Conservation (phyloP, 2,888 invertebrate genomes). For the Acanthosepion lycidas region DNA sequence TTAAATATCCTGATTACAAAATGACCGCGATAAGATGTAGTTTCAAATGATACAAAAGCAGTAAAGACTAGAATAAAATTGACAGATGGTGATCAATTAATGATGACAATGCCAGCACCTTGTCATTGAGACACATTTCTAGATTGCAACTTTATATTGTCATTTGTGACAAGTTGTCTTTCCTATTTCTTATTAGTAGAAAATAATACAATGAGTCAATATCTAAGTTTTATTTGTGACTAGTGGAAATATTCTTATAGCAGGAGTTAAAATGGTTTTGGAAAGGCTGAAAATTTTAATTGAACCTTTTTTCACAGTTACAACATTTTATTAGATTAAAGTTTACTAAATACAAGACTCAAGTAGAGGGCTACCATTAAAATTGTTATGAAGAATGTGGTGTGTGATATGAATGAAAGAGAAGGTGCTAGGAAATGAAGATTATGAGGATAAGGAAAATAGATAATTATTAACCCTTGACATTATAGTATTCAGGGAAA, state of each 20-base stretch:
- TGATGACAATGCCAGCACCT: neutral
- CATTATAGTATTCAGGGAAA: too few relatives aligned
- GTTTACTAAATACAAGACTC: too few relatives aligned
- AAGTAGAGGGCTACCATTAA: too few relatives aligned
- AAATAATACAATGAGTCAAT: neutral
- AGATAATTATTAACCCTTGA: too few relatives aligned
- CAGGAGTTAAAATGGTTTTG: neutral
- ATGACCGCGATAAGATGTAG: neutral
- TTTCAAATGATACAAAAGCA: neutral
- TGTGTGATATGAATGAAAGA: too few relatives aligned
- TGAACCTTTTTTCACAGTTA: too few relatives aligned
- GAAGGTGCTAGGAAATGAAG: too few relatives aligned
- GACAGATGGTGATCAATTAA: neutral
- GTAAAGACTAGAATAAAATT: neutral
- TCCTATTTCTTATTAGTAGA: neutral
- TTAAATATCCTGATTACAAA: neutral
- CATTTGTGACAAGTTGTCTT: neutral
- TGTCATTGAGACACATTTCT: neutral
- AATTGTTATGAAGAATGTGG: too few relatives aligned
- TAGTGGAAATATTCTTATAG: neutral
- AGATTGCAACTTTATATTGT: neutral
- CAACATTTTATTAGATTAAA: too few relatives aligned
- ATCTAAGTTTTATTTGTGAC: neutral
- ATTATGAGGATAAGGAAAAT: too few relatives aligned
- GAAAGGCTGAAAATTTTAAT: neutral